A percentile compares a stretch with the other conserved stretches of the same genome.
Evolutionary conservation across 2,113 vertebrate species (phyloP).

Genomic region (Syngnathus typhle): DNA sequence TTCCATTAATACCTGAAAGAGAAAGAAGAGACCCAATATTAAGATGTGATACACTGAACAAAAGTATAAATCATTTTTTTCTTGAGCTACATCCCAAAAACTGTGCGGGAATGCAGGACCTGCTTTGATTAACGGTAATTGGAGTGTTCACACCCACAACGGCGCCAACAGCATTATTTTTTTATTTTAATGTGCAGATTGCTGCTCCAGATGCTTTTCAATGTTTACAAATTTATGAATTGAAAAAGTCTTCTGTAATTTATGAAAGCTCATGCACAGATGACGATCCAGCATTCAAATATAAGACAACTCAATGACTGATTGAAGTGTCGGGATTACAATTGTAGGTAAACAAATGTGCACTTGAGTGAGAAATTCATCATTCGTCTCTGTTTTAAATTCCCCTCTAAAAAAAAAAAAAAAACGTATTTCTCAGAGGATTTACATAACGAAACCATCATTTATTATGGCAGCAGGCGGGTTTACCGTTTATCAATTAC

Average conservation of each 20-base stretch:
- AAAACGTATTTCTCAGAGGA: background rate
- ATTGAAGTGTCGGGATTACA: no score
- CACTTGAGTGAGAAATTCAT: no score
- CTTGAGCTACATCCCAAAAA: background rate
- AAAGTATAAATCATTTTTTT: no score
- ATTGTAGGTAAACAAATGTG: no score
- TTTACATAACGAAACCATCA: background rate
- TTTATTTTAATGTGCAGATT: no score
- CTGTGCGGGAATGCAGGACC: background rate
- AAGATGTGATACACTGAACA: constrained; percentile 1
- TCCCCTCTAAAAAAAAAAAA: background rate
- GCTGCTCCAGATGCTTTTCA: no score
- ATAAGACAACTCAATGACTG: background rate
- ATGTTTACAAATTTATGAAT: no score
- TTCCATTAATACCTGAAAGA: constrained; percentile 68
- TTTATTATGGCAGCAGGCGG: background rate
- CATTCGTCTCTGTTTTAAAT: background rate
- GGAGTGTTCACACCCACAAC: no score
- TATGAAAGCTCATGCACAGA: background rate
- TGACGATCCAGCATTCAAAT: background rate
- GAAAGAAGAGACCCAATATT: constrained; percentile 18
- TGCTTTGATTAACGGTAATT: background rate
- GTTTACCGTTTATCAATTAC: background rate
- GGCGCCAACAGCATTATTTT: no score
- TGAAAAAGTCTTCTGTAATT: no score